These are phyloP conservation scores for Periophthalmus magnuspinnatus DNA, from an alignment of 2,797 vertebrate genomes.

Conservation along the genomic window DNA sequence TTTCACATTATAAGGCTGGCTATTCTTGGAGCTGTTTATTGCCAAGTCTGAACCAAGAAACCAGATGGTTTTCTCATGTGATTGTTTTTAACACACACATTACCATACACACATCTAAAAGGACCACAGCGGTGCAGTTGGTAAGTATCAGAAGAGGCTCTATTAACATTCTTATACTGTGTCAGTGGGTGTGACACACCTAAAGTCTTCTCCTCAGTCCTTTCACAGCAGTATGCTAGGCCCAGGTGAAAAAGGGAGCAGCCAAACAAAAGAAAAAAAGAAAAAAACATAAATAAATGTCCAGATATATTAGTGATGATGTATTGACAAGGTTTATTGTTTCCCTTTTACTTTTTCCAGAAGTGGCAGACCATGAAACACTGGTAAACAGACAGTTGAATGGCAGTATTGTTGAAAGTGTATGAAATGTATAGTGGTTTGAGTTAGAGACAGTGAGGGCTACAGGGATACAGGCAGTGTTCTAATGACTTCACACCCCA, in stretches of 20 bases:
- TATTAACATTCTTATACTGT: not conserved
- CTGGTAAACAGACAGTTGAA: slow-evolving; percentile 5
- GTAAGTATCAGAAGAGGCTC: not conserved
- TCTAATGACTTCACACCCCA: slow-evolving; percentile 83
- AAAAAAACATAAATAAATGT: not conserved
- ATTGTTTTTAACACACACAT: not conserved
- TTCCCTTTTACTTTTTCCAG: not conserved
- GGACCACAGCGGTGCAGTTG: not conserved
- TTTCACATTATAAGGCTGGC: slow-evolving; percentile 57
- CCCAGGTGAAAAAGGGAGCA: not conserved
- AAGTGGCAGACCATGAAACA: slow-evolving; percentile 3
- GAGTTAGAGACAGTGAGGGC: slow-evolving; percentile 66
- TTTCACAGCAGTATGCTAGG: not conserved
- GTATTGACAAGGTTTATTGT: slow-evolving; percentile 1
- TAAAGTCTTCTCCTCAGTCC: not conserved
- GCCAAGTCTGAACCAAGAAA: slow-evolving; percentile 61
- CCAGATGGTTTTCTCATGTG: slow-evolving; percentile 55
- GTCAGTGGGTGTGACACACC: not conserved
- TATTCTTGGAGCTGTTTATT: slow-evolving; percentile 71
- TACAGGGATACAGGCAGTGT: slow-evolving; percentile 69
- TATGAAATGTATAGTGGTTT: slow-evolving; percentile 59
- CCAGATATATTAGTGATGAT: not conserved
- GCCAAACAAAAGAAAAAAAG: not conserved
- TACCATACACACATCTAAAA: slow-evolving; percentile 33
- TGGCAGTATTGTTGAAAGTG: slow-evolving; percentile 45